phyloP scores from a whole-genome alignment of 2,797 vertebrate species.

The Chromis chromis region DNA sequence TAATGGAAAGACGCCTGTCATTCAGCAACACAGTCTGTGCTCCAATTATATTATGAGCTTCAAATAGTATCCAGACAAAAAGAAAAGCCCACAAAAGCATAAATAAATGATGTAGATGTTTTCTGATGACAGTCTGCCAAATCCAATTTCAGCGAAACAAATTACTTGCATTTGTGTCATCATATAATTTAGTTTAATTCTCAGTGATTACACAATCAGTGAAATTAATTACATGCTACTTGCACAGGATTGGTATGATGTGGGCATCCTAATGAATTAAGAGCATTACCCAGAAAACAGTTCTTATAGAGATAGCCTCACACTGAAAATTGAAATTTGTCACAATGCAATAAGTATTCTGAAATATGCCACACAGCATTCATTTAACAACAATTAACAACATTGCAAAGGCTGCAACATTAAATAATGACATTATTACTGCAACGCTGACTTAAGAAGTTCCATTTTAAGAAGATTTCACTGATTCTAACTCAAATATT shows the following conservation, averaged over 20 bases:
- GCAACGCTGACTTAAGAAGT: background rate
- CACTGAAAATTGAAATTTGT: background rate
- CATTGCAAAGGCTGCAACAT: background rate
- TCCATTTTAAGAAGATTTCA: background rate
- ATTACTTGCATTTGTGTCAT: conserved; percentile 34
- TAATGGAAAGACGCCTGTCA: conserved; percentile 2
- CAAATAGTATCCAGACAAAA: conserved; percentile 19
- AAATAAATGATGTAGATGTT: conserved; percentile 28
- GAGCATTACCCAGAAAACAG: background rate
- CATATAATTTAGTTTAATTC: conserved; percentile 58
- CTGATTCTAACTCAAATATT: background rate
- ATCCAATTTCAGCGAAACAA: conserved; percentile 60
- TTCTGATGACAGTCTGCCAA: conserved; percentile 37
- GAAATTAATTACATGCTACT: conserved; percentile 55
- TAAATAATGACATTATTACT: background rate
- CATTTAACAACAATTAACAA: background rate
- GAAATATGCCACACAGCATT: background rate
- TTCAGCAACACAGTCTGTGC: conserved; percentile 18
- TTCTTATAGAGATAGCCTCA: background rate
- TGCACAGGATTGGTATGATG: conserved; percentile 25
- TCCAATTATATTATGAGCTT: conserved; percentile 28
- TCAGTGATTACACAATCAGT: conserved; percentile 51
- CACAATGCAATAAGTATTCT: conserved; percentile 2
- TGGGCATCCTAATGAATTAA: conserved; percentile 6
- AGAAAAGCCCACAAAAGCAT: conserved; percentile 20